phyloP scores from a whole-genome alignment of 2,888 invertebrate genomes.

The Holacanthella duospinosa region DNA sequence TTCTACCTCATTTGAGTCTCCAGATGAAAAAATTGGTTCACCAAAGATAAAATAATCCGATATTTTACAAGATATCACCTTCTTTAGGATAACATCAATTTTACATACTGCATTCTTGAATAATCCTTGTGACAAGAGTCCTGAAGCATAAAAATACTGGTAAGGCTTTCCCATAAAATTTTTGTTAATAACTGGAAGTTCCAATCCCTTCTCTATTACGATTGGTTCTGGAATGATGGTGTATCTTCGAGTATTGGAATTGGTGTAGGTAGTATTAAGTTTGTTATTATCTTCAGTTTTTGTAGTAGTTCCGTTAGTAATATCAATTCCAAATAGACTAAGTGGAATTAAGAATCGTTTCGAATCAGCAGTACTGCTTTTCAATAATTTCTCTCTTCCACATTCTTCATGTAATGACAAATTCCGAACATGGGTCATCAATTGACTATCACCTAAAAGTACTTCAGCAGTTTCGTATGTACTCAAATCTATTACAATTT shows the following conservation, averaged over 20 bases:
- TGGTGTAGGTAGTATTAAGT: too few relatives aligned
- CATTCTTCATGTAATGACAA: neutral
- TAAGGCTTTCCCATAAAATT: slow-evolving; percentile 41
- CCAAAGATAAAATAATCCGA: slow-evolving; percentile 13
- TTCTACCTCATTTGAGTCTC: slow-evolving; percentile 44
- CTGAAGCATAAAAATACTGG: slow-evolving; percentile 45
- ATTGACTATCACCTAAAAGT: neutral
- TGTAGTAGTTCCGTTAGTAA: neutral
- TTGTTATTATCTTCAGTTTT: neutral
- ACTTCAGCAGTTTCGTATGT: slow-evolving; percentile 16
- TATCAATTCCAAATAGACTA: neutral
- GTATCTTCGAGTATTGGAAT: neutral
- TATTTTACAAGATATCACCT: slow-evolving; percentile 6
- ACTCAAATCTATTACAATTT: slow-evolving; percentile 40
- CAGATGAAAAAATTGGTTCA: slow-evolving; percentile 42
- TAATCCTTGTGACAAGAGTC: slow-evolving; percentile 13
- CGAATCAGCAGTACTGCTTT: neutral
- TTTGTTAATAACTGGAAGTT: slow-evolving; percentile 45
- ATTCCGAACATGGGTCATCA: neutral
- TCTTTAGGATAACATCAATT: slow-evolving; percentile 12
- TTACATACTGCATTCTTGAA: slow-evolving; percentile 15
- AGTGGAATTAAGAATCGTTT: neutral
- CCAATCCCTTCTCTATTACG: slow-evolving; percentile 39
- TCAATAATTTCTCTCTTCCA: too few relatives aligned
- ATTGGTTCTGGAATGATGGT: neutral